These are phyloP conservation scores for Stichodactyla mertensii DNA, from an alignment of 64 coral and sea anemone genomes.

Conservation along the genomic window DNA sequence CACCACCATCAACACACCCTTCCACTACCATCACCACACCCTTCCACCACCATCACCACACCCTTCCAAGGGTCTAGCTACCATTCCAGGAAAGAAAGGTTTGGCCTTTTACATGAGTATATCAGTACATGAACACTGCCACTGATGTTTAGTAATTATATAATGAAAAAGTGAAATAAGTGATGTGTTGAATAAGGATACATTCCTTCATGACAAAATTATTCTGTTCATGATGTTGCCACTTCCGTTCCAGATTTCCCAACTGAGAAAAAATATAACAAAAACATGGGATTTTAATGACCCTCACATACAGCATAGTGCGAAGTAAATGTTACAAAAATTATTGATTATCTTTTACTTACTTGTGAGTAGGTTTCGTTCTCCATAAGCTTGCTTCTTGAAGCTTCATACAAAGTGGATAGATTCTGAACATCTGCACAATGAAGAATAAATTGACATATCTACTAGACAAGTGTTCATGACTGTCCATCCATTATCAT, in stretches of 20 bases:
- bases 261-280: slow-evolving; percentile 35
- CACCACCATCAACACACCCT: too few relatives aligned
- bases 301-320: too few relatives aligned
- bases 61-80: too few relatives aligned
- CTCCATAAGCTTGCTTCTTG: slow-evolving; percentile 82
- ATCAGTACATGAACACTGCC: too few relatives aligned
- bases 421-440: slow-evolving; percentile 59
- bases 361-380: slow-evolving; percentile 97
- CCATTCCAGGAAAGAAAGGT: too few relatives aligned
- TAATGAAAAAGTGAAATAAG: too few relatives aligned
- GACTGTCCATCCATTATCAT: not conserved
- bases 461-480: too few relatives aligned
- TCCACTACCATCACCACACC: too few relatives aligned
- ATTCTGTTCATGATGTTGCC: slow-evolving; percentile 97
- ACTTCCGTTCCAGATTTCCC: slow-evolving; percentile 93
- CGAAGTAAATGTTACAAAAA: too few relatives aligned
- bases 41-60: too few relatives aligned
- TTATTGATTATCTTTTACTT: not conserved
- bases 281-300: not conserved
- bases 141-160: too few relatives aligned
- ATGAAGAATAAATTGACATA: not conserved
- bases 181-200: slow-evolving; percentile 25
- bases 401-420: slow-evolving; percentile 73
- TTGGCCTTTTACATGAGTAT: too few relatives aligned
- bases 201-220: slow-evolving; percentile 99